Base-by-base conservation (phyloP, 2,888 invertebrate species). In the Tenthredo scrophulariae region DNA sequence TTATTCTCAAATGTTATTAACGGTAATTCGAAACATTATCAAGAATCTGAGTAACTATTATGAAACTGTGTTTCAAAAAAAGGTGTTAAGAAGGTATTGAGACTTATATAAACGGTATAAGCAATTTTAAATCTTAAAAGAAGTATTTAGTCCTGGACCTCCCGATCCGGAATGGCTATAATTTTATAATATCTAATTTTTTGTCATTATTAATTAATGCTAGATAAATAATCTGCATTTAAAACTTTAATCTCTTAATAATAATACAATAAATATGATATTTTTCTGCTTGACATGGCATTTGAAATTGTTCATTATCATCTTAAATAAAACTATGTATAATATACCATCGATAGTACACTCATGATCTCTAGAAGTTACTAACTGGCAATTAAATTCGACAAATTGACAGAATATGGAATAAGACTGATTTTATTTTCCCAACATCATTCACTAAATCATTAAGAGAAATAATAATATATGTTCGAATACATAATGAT, bases 391-490 rank as follows among this genome's bases (percentile, higher is more conserved):
- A 85, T 84, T 87, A 83, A 84, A 70, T 82, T 40, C n/a, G 58
- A 84, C 33, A 82, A 83, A 87, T 88, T 89, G 88, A 88, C 87
- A 86, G 86, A 86, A 87, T 83, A 85, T 84, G 85, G 85, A 88
- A 88, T 87, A 91, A 91, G 91, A 91, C 91, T 91, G 91, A 91
- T 90, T 91, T 90, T 88, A 62, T 80, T 80, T 62, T 62, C 77
- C 54, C 13, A 54, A 33, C 77, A 77, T 77, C 54, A 29, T 77
- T 77, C 54, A 54, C 29, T 77, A 33, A 26, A 77, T 50, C 72
- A 72, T 2, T 40, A 22, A 37, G 22, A 2, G 43, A 37, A 40
- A 22, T 40, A 18, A 37, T 37, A 40, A 22, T 29, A 46, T 50
- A n/a, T 50, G n/a, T 50, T n/a, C n/a, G 18, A 18, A 50, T 50